Percentiles rank a stretch among this genome's conserved stretches.
These are phyloP conservation scores for Atractosteus spatula DNA, from an alignment of 2,113 vertebrate species.

Conservation along the genomic window DNA sequence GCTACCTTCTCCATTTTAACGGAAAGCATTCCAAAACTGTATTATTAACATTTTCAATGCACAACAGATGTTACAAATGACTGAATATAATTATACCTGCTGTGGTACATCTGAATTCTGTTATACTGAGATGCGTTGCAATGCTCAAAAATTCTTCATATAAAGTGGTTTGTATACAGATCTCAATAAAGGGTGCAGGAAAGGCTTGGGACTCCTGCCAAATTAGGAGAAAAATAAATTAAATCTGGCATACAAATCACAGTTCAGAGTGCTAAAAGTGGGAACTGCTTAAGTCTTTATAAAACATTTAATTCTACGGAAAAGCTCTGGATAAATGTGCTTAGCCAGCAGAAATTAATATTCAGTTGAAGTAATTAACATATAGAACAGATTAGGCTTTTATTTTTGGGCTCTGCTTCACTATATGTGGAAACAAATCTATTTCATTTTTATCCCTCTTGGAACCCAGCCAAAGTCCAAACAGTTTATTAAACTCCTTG, in stretches of 20 bases:
- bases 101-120: neutral
- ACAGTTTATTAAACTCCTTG: slow-evolving; percentile 35
- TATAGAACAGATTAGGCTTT: slow-evolving; percentile 32
- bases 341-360: slow-evolving; percentile 33
- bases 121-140: neutral
- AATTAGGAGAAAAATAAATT: too few relatives aligned
- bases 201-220: too few relatives aligned
- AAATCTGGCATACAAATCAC: neutral
- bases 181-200: too few relatives aligned
- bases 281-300: slow-evolving; percentile 35
- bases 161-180: too few relatives aligned
- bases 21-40: too few relatives aligned
- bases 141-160: neutral
- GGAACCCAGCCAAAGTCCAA: slow-evolving; percentile 2
- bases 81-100: neutral
- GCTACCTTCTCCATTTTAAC: too few relatives aligned
- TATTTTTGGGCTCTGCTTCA: slow-evolving; percentile 30
- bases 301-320: slow-evolving; percentile 37
- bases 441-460: slow-evolving; percentile 13
- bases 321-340: slow-evolving; percentile 26
- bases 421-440: slow-evolving; percentile 1
- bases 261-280: slow-evolving; percentile 22
- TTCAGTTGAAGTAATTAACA: slow-evolving; percentile 33
- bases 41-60: neutral
- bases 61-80: neutral